Percentiles rank a stretch among this genome's conserved stretches.
phyloP scores from a whole-genome alignment of 2,888 invertebrate species.

The Catocala fraxini region DNA sequence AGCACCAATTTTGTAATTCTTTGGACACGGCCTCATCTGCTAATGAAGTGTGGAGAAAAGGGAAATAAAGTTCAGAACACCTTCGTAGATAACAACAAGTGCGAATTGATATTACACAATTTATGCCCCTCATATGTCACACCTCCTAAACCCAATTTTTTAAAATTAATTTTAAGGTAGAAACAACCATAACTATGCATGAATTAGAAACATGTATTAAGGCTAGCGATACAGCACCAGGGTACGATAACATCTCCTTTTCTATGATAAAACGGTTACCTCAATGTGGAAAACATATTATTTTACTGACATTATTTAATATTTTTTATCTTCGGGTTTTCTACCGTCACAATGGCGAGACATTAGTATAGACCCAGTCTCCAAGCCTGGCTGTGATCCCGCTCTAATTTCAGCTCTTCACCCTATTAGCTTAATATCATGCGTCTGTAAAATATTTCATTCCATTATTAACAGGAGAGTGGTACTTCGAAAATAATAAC shows the following conservation, averaged over 20 bases:
- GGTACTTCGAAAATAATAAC: slow-evolving; percentile 1
- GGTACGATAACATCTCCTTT: slow-evolving; percentile 18
- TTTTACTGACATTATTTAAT: slow-evolving; percentile 21
- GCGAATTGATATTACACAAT: too few relatives aligned
- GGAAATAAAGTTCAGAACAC: too few relatives aligned
- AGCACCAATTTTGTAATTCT: too few relatives aligned
- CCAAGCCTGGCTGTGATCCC: slow-evolving; percentile 12
- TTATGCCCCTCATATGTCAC: too few relatives aligned
- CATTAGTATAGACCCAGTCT: slow-evolving; percentile 17
- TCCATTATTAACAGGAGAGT: neutral
- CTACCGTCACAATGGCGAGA: slow-evolving; percentile 21
- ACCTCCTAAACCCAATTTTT: too few relatives aligned
- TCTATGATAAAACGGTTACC: slow-evolving; percentile 30
- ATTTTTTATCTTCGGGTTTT: neutral
- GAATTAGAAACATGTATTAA: slow-evolving; percentile 23
- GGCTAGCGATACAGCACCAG: slow-evolving; percentile 24
- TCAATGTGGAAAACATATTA: slow-evolving; percentile 11
- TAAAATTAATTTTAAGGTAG: too few relatives aligned
- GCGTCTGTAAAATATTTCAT: slow-evolving; percentile 4
- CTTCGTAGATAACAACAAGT: too few relatives aligned
- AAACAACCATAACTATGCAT: slow-evolving; percentile 16
- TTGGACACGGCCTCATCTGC: too few relatives aligned
- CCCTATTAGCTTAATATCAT: slow-evolving; percentile 20
- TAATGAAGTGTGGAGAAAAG: too few relatives aligned
- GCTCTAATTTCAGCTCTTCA: neutral